Evolutionary conservation across 2,888 invertebrate genomes (phyloP).

Genomic region (Sphaerophoria rueppellii): DNA sequence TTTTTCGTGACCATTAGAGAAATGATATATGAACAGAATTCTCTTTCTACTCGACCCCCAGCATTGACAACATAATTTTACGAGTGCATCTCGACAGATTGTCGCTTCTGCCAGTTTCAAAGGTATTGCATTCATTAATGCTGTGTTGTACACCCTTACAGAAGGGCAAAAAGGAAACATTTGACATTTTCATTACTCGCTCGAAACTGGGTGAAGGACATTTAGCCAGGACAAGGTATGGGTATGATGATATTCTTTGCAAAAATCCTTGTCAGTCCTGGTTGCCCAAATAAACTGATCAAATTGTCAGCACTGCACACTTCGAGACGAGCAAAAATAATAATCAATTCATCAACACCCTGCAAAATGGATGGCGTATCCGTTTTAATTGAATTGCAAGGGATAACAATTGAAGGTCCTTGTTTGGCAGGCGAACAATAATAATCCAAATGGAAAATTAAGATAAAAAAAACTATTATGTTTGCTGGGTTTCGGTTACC

Average conservation of each 20-base stretch:
- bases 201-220: conserved; percentile 52
- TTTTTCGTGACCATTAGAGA: conserved; percentile 28
- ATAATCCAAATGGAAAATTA: conserved; percentile 47
- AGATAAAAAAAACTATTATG: conserved; percentile 48
- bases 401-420: conserved; percentile 57
- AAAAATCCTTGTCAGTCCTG: conserved; percentile 53
- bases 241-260: conserved; percentile 48
- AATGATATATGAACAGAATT: conserved; percentile 41
- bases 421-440: conserved; percentile 19
- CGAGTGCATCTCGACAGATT: conserved; percentile 70
- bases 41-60: conserved; percentile 63
- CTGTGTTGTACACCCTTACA: conserved; percentile 8
- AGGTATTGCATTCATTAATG: neutral
- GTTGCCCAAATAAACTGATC: conserved; percentile 50
- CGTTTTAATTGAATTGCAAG: conserved; percentile 68
- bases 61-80: conserved; percentile 69
- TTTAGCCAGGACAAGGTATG: conserved; percentile 33
- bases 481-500: conserved; percentile 14
- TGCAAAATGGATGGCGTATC: conserved; percentile 33
- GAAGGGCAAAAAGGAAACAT: conserved; percentile 34
- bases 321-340: neutral
- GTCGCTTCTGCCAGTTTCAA: conserved; percentile 54
- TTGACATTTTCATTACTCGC: conserved; percentile 59
- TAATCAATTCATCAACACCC: conserved; percentile 73
- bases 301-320: conserved; percentile 3